These are phyloP conservation scores for Drosophila mercatorum DNA, from an alignment of 2,888 invertebrate genomes.

Conservation along the genomic window DNA sequence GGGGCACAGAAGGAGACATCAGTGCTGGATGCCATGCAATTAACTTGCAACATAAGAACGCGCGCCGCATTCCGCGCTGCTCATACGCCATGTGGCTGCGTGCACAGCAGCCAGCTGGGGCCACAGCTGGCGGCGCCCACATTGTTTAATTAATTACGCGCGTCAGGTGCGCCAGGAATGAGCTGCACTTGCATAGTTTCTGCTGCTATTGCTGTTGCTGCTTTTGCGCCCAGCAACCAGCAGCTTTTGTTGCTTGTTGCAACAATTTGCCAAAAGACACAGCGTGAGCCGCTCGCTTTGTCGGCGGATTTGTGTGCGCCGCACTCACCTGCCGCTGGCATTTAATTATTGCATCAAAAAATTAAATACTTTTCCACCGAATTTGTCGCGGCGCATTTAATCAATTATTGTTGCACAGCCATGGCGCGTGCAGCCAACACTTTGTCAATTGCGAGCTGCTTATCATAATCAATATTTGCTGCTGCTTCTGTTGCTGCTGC, in stretches of 20 bases:
- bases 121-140: constrained; percentile 26
- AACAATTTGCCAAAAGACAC: constrained; percentile 17
- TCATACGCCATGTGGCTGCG: constrained; percentile 38
- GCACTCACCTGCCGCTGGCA: constrained; percentile 6
- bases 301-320: constrained; percentile 18
- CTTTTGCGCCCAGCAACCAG: neutral
- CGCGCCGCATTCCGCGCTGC: constrained; percentile 23
- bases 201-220: neutral
- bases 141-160: constrained; percentile 67
- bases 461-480: constrained; percentile 15
- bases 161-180: constrained; percentile 41
- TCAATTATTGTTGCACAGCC: constrained; percentile 15
- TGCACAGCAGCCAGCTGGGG: constrained; percentile 14
- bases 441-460: constrained; percentile 15
- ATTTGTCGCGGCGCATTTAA: constrained; percentile 29
- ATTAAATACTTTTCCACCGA: constrained; percentile 22
- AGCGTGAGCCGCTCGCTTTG: constrained; percentile 3
- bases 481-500: neutral
- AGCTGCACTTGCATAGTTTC: constrained; percentile 4
- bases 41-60: constrained; percentile 36
- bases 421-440: constrained; percentile 15
- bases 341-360: constrained; percentile 23
- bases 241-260: constrained; percentile 16
- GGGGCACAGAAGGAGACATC: no score
- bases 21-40: constrained; percentile 32